A percentile compares a stretch with the other conserved stretches of the same genome.
These are phyloP conservation scores for Cathartes aura DNA, from an alignment of 2,113 vertebrate species.

Conservation along the genomic window DNA sequence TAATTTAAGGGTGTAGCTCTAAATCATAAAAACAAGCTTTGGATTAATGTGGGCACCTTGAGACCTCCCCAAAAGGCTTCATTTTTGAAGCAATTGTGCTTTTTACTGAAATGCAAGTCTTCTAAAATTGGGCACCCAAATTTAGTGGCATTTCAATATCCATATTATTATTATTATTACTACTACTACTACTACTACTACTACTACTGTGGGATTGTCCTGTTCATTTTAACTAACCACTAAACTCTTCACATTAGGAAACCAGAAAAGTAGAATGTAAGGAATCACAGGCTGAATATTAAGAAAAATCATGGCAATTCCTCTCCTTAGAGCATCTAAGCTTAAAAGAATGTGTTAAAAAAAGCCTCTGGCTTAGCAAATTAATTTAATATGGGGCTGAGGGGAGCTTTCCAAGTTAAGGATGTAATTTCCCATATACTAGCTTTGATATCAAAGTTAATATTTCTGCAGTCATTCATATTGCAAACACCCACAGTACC, in stretches of 20 bases:
- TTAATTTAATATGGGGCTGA: neutral
- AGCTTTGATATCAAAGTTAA: neutral
- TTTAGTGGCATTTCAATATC: neutral
- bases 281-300: neutral
- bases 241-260: neutral
- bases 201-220: neutral
- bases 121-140: neutral
- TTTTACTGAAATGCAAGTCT: neutral
- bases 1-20: neutral
- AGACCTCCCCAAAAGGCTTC: neutral
- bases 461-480: neutral
- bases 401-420: neutral
- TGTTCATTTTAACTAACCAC: neutral
- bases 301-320: neutral
- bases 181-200: too few species aligned
- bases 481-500: neutral
- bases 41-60: neutral
- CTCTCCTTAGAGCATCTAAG: neutral
- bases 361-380: neutral
- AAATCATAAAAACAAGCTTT: neutral
- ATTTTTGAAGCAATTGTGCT: neutral
- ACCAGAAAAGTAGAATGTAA: neutral
- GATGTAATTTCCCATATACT: neutral
- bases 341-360: neutral
- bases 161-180: rapidly evolving